Evolutionary conservation across 2,113 vertebrate genomes (phyloP).

Genomic region (Sterrhoptilus dennistouni): DNA sequence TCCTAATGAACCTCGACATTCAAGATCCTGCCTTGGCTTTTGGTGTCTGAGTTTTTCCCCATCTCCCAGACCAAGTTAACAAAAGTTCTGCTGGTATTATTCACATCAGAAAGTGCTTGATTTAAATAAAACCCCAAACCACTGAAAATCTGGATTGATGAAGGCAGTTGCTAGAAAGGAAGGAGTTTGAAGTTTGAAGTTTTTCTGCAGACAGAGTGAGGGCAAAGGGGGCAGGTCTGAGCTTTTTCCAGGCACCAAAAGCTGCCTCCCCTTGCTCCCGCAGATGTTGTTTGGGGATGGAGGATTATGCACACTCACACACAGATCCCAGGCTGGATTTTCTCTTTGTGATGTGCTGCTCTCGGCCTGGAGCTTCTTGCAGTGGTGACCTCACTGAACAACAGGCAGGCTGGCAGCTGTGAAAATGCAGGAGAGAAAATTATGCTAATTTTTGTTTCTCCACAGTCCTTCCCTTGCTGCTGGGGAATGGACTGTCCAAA

Average conservation of each 20-base stretch:
- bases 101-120: constrained; percentile 40
- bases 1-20: background rate
- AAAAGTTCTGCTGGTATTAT: constrained; percentile 14
- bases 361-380: background rate
- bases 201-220: background rate
- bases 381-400: accelerated
- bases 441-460: background rate
- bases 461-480: background rate
- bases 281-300: background rate
- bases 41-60: background rate
- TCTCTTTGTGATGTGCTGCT: background rate
- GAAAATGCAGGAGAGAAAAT: background rate
- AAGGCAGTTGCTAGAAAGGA: constrained; percentile 44
- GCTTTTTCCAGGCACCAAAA: background rate
- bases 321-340: background rate
- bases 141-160: background rate
- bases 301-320: background rate
- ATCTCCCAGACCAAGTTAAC: background rate
- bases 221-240: background rate
- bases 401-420: background rate
- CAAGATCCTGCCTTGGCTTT: constrained; percentile 29
- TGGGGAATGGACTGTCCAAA: background rate
- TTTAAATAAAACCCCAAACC: background rate
- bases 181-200: background rate
- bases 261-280: background rate